Evolutionary conservation across 2,797 vertebrate genomes (phyloP), one percentile per base, ranked within the genome.

Genomic region (Psittacula derbiana): DNA sequence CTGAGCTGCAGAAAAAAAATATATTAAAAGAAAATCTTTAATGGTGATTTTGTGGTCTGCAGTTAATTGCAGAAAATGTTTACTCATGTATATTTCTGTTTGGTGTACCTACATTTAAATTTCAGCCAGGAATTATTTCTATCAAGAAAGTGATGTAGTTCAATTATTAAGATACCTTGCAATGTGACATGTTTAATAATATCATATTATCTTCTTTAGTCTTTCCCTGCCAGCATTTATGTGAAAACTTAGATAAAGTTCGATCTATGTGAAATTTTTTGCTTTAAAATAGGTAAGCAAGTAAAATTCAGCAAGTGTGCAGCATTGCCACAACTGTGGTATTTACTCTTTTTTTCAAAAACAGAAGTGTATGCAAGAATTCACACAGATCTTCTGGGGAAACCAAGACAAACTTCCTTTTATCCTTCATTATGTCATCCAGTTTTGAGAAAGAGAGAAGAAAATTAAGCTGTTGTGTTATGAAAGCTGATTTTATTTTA

Each of bases 131-230:
- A 95, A 86, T 78, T 49, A 28, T 87, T 31, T 89, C 46, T 67
- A 71, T 64, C 90, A 53, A 50, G 38, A 76, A 43, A 89, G 11
- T 44, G 46, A 31, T 89, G 62, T 72, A 90, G 82, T 90, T 96
- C 92, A 97, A 95, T 96, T 96, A 96, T 93, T 96, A 90, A 96
- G n/a, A 72, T 20, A 16, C 25, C n/a, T 19, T 58, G 43, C 78
- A 80, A 31, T 92, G 74, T 95, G 90, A 94, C 78, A 75, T 95
- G 85, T 67, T 93, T 94, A 96, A 83, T 95, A 96, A 94, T 73
- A 90, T 55, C 85, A 43, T 67, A 65, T 80, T 43, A 90, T 58
- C 7, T 94, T 17, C 55, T 88, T 86, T 40, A 64, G 15, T 60
- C 67, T 91, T 58, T 82, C 60, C 52, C 40, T 88, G 47, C 44